These are phyloP conservation scores for Lasioglossum figueresi DNA, from an alignment of 2,888 invertebrate genomes.

Conservation along the genomic window DNA sequence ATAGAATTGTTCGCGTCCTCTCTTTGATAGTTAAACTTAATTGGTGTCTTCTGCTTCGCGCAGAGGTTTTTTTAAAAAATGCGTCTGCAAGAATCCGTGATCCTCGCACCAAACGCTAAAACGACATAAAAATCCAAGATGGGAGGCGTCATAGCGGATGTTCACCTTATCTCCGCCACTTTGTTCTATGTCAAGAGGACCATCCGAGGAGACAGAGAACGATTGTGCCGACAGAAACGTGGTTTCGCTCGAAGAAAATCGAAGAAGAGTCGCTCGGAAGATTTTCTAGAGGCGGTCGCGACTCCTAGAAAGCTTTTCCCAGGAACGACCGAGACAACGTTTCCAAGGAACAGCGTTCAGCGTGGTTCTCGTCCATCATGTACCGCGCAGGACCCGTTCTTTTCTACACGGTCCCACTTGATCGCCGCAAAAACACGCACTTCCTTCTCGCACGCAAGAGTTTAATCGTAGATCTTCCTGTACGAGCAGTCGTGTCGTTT, in stretches of 20 bases:
- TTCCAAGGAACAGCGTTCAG: neutral
- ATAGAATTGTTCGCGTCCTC: no score
- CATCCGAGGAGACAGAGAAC: neutral
- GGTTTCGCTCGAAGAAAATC: slow-evolving; percentile 1
- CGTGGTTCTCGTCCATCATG: neutral
- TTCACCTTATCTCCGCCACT: neutral
- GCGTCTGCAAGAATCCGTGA: neutral
- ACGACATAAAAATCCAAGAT: neutral
- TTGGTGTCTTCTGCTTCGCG: no score
- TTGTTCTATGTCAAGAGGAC: neutral
- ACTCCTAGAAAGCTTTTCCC: neutral
- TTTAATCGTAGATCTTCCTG: slow-evolving; percentile 59
- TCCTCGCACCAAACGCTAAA: neutral
- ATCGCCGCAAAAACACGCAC: slow-evolving; percentile 50
- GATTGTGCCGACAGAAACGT: neutral
- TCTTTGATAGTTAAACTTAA: no score
- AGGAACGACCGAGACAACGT: neutral
- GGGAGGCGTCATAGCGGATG: neutral
- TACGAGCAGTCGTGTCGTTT: slow-evolving; percentile 49
- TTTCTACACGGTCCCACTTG: slow-evolving; percentile 25
- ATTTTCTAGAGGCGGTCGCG: neutral
- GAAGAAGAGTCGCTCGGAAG: neutral
- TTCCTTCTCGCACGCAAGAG: slow-evolving; percentile 35
- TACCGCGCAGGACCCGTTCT: slow-evolving; percentile 9
- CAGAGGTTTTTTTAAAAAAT: neutral